Evolutionary conservation across 2,113 vertebrate genomes (phyloP).

Genomic region (Galemys pyrenaicus): DNA sequence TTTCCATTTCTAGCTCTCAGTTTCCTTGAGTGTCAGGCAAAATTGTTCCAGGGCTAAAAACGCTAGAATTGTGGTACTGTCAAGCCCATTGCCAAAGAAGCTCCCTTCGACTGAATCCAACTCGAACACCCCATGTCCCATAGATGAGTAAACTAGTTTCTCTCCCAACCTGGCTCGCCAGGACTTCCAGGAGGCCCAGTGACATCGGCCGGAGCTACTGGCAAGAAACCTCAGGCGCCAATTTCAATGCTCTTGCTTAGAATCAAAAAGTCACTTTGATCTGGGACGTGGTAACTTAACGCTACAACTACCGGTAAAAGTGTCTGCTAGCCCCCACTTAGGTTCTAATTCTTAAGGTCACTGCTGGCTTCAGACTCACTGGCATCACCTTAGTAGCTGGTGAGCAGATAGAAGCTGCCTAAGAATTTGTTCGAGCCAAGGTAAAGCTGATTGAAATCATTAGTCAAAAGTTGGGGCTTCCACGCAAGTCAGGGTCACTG

Average conservation of each 20-base stretch:
- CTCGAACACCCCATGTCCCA: neutral
- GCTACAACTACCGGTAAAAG: neutral
- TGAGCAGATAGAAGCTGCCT: neutral
- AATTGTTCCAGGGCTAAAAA: neutral
- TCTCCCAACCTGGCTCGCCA: no score
- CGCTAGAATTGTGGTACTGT: neutral
- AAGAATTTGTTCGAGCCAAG: neutral
- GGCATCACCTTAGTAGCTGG: neutral
- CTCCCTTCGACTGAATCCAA: neutral
- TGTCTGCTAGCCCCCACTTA: neutral
- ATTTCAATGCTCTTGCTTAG: neutral
- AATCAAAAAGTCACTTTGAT: neutral
- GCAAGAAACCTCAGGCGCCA: neutral
- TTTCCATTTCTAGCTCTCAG: neutral
- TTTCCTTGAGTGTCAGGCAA: neutral
- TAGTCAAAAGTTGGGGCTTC: neutral
- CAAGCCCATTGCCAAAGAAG: neutral
- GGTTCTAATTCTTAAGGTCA: neutral
- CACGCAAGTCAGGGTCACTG: neutral
- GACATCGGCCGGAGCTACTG: neutral
- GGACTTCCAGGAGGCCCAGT: neutral
- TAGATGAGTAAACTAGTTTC: neutral
- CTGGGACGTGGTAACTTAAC: neutral
- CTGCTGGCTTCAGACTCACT: accelerated
- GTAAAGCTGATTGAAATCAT: neutral